Evolutionary conservation across 2,113 vertebrate genomes (phyloP).

Genomic region (Agapornis roseicollis): DNA sequence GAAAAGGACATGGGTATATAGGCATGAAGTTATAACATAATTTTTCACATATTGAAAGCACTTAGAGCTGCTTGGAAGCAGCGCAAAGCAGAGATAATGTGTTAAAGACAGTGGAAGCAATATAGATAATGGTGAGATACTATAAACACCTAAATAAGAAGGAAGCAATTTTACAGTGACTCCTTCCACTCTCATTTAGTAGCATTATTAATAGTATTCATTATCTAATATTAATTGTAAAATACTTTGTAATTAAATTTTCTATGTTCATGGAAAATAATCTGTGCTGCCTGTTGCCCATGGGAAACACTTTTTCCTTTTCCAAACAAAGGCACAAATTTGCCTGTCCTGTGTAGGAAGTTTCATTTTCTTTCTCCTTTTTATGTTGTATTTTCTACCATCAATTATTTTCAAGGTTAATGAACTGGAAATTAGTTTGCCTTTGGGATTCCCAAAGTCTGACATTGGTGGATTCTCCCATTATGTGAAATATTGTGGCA

Average conservation of each 20-base stretch:
- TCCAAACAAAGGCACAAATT: background rate
- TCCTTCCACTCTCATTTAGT: background rate
- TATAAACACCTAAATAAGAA: background rate
- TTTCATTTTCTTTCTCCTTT: background rate
- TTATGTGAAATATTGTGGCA: background rate
- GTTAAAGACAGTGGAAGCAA: background rate
- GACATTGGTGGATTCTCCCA: background rate
- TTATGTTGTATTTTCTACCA: background rate
- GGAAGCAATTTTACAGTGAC: background rate
- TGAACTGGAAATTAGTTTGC: background rate
- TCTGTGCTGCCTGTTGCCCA: background rate
- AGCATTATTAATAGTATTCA: background rate
- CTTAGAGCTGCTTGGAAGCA: background rate
- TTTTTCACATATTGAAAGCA: background rate
- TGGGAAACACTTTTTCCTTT: background rate
- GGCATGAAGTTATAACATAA: background rate
- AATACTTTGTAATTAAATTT: background rate
- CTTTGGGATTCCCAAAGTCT: background rate
- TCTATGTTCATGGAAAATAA: background rate
- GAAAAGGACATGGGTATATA: background rate
- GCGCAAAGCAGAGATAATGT: background rate
- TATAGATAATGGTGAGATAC: background rate
- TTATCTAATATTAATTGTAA: background rate
- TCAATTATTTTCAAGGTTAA: background rate
- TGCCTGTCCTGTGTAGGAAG: background rate